These are phyloP conservation scores for Eubucco bourcierii DNA, from an alignment of 2,113 vertebrate genomes.

Conservation along the genomic window DNA sequence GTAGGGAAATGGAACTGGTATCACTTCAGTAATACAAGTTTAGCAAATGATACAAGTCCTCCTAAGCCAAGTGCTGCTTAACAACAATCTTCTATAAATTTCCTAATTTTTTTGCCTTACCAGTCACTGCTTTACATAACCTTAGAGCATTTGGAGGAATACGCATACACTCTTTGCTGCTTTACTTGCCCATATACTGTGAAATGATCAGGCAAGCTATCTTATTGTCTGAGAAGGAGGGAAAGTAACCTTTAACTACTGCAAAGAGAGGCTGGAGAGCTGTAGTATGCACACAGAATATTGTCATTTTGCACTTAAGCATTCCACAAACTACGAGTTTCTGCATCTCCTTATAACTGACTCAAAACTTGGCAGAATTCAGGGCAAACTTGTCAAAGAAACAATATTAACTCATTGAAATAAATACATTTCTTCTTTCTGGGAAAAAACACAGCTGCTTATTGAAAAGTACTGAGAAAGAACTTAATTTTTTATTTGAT, in stretches of 20 bases:
- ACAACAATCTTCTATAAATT: background rate
- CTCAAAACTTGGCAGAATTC: background rate
- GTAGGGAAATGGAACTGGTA: background rate
- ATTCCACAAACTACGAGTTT: background rate
- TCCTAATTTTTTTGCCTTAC: background rate
- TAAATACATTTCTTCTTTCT: background rate
- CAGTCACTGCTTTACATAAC: background rate
- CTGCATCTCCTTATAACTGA: background rate
- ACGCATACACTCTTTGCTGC: background rate
- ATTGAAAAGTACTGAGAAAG: background rate
- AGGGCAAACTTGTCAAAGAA: background rate
- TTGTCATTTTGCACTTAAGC: background rate
- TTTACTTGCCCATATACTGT: background rate
- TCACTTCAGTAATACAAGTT: background rate
- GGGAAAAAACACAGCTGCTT: background rate
- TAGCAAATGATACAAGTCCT: background rate
- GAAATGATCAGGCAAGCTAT: background rate
- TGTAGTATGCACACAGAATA: background rate
- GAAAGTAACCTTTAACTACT: background rate
- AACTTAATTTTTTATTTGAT: background rate
- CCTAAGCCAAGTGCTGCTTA: background rate
- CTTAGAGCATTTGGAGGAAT: background rate
- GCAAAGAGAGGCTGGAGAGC: background rate
- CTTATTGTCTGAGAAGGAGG: background rate
- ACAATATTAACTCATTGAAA: background rate